Base-by-base conservation (phyloP, 2,113 vertebrate genomes). In the Ariopsis seemanni region DNA sequence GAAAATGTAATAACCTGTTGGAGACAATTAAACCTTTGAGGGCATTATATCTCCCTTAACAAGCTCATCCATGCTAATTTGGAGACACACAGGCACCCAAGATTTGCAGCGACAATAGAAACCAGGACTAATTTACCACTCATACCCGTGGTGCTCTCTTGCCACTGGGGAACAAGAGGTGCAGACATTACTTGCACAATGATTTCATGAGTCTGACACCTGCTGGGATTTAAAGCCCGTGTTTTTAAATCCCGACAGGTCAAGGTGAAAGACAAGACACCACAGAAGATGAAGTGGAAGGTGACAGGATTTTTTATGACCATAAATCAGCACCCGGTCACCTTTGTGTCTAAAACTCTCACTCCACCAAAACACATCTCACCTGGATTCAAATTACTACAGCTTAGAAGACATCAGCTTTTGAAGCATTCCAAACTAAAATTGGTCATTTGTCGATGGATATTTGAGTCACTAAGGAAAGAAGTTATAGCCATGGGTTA, bases 221-320 rank as follows among this genome's bases (percentile, higher is more conserved):
- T 83, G 71, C 72, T 80, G 77, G 71, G 79, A 72, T 83, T 50
- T 79, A 12, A 53, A 72, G 81, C 71, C 42, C 79, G 27, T 55
- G 42, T 60, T 88, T 71, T 62, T 85, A 88, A 80, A 78, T 85
- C 83, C 42, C 79, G 58, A 88, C 83, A 87, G 89, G 71, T 58
- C 86, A 25, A 57, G 86, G 89, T 34, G 62, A 82, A 69, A 90
- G 86, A 83, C 80, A 71, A 62, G 58, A 90, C 53, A 77, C 62
- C 25, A 48, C 77, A 22, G 86, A 87, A 86, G 75, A 83, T 85
- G 89, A 90, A 90, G 85, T 86, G 89, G 75, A 82, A 87, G 63
- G 74, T 80, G 86, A 90, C 30, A 90, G 84, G 80, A 90, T 88
- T 88, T 86, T 84, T 82, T 86, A 72, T 83, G 84, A 85, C 71